phyloP scores from a whole-genome alignment of 2,888 invertebrate genomes.

The Tipula confusa region DNA sequence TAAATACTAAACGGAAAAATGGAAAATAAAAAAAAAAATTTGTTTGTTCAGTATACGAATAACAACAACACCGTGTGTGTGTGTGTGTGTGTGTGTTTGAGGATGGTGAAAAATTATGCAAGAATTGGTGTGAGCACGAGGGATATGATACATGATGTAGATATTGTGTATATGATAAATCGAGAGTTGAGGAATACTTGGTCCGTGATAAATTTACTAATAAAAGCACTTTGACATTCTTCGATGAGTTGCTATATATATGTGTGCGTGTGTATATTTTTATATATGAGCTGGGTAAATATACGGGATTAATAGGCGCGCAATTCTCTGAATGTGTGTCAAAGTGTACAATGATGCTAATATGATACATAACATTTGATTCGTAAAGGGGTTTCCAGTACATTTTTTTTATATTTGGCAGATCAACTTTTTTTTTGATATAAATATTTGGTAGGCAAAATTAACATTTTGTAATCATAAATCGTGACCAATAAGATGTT shows the following conservation, averaged over 20 bases:
- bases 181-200: slow-evolving; percentile 12
- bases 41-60: background rate
- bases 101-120: background rate
- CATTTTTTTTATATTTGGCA: too few relatives aligned
- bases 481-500: too few relatives aligned
- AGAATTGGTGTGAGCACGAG: background rate
- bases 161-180: background rate
- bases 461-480: too few relatives aligned
- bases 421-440: too few relatives aligned
- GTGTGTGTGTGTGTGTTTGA: background rate
- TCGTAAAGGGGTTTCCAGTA: too few relatives aligned
- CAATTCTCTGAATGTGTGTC: background rate
- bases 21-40: background rate
- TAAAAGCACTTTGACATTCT: slow-evolving; percentile 15
- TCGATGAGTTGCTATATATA: background rate
- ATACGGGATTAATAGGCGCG: background rate
- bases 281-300: background rate
- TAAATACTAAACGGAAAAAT: slow-evolving; percentile 25
- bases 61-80: background rate
- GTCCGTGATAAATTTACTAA: slow-evolving; percentile 3
- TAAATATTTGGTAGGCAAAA: too few relatives aligned
- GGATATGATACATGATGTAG: slow-evolving; percentile 3
- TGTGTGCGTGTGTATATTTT: background rate
- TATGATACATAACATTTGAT: too few relatives aligned
- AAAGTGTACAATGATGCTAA: background rate